A percentile compares a stretch with the other conserved stretches of the same genome.
Evolutionary conservation across 2,113 vertebrate species (phyloP).

Genomic region (Empidonax alnorum): DNA sequence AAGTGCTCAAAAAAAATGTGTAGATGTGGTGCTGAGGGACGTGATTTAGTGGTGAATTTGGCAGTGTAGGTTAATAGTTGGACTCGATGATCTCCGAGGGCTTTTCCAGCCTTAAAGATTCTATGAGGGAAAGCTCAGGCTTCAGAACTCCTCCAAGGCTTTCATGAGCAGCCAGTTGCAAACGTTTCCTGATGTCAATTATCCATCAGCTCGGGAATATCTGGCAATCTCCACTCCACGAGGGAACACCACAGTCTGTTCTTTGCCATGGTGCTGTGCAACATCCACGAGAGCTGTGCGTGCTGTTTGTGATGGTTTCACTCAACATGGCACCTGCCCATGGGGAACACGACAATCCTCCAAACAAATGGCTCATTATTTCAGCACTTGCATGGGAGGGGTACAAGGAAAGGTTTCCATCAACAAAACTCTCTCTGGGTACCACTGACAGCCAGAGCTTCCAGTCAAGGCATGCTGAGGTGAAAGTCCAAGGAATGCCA

Average conservation of each 20-base stretch:
- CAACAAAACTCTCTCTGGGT: conserved; percentile 23
- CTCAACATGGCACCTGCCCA: not conserved
- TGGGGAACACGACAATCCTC: not conserved
- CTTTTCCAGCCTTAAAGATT: not conserved
- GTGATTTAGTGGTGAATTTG: not conserved
- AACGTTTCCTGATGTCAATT: not conserved
- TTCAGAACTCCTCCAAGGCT: not conserved
- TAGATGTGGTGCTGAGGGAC: not conserved
- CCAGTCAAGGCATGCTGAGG: not conserved
- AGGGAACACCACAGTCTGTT: not conserved
- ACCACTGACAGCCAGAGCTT: not conserved
- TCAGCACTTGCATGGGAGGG: not conserved
- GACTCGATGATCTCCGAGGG: not conserved
- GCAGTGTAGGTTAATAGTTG: not conserved
- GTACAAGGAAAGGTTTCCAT: not conserved
- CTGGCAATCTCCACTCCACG: not conserved
- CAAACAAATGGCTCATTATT: conserved; percentile 26
- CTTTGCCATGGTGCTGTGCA: not conserved
- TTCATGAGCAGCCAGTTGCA: not conserved
- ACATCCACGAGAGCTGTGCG: accelerated
- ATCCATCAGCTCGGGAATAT: not conserved
- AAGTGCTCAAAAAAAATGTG: not conserved
- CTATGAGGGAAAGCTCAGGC: not conserved
- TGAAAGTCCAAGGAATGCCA: conserved; percentile 21
- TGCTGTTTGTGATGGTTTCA: not conserved